Evolutionary conservation across 2,113 vertebrate species (phyloP).

Genomic region (Poecilia latipinna): DNA sequence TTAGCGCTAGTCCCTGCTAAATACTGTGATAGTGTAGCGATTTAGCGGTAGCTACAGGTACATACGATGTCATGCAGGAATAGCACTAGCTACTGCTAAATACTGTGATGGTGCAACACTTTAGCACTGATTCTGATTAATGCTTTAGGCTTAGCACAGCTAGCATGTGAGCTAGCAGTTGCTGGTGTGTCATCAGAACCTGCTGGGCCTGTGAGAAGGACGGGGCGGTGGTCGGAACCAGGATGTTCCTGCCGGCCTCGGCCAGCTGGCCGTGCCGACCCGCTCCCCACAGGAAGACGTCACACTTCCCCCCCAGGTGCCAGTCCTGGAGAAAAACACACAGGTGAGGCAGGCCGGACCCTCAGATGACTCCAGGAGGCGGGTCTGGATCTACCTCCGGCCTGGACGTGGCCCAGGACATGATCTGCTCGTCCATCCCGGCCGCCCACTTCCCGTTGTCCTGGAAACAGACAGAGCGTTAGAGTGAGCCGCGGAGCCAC

Average conservation of each 20-base stretch:
- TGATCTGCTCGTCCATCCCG: slow-evolving; percentile 96
- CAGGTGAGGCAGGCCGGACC: background rate
- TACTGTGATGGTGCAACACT: too few relatives aligned
- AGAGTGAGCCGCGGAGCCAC: background rate
- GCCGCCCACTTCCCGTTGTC: slow-evolving; percentile 97
- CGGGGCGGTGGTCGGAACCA: slow-evolving; percentile 88
- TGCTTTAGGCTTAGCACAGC: too few relatives aligned
- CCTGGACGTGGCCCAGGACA: slow-evolving; percentile 96
- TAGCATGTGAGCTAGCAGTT: too few relatives aligned
- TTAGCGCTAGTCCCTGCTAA: too few relatives aligned
- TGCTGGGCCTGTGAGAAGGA: slow-evolving; percentile 97
- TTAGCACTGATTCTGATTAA: too few relatives aligned
- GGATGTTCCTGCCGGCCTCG: slow-evolving; percentile 94
- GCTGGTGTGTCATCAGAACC: slow-evolving; percentile 72
- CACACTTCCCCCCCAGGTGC: slow-evolving; percentile 97
- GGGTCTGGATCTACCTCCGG: slow-evolving; percentile 85
- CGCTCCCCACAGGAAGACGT: slow-evolving; percentile 93
- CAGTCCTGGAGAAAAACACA: slow-evolving; percentile 84
- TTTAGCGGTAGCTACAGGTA: too few relatives aligned
- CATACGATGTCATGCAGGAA: too few relatives aligned
- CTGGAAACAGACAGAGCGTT: slow-evolving; percentile 68
- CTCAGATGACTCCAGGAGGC: background rate
- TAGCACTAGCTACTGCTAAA: too few relatives aligned
- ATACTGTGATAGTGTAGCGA: too few relatives aligned
- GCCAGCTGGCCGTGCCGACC: slow-evolving; percentile 95